Percentiles rank a stretch among this genome's conserved stretches.
Evolutionary conservation across 2,113 vertebrate genomes (phyloP).

Genomic region (Heterotilapia buettikoferi): DNA sequence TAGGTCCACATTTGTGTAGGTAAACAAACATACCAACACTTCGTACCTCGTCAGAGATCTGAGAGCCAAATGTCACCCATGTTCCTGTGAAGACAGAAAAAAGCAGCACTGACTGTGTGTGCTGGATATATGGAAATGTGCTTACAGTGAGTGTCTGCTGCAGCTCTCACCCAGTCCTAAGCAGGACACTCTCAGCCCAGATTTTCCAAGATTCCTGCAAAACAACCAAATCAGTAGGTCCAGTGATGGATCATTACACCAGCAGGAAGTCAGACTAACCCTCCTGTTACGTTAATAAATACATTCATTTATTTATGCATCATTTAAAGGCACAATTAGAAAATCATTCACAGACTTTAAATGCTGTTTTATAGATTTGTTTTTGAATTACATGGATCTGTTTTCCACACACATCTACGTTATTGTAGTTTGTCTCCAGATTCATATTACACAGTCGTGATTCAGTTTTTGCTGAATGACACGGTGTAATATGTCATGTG

Average conservation of each 20-base stretch:
- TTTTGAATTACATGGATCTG: neutral
- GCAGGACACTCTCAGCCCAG: slow-evolving; percentile 79
- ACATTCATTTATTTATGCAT: neutral
- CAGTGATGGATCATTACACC: neutral
- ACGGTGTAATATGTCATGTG: accelerated
- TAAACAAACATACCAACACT: neutral
- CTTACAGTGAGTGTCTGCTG: neutral
- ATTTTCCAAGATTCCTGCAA: slow-evolving; percentile 77
- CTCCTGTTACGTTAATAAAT: neutral
- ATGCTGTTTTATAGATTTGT: neutral
- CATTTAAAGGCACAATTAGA: neutral
- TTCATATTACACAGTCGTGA: neutral
- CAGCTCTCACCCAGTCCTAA: slow-evolving; percentile 75
- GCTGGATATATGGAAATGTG: neutral
- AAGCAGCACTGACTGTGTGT: neutral
- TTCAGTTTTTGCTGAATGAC: neutral
- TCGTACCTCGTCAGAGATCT: slow-evolving; percentile 75
- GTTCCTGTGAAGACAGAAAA: slow-evolving; percentile 65
- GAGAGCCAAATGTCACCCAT: slow-evolving; percentile 83
- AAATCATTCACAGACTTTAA: neutral
- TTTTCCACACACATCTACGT: accelerated
- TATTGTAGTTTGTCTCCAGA: neutral
- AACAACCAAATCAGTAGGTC: neutral
- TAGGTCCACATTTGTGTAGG: neutral
- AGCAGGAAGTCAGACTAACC: neutral